Conservation (phyloP, 2,797 vertebrate genomes). For the Anas capensis region DNA sequence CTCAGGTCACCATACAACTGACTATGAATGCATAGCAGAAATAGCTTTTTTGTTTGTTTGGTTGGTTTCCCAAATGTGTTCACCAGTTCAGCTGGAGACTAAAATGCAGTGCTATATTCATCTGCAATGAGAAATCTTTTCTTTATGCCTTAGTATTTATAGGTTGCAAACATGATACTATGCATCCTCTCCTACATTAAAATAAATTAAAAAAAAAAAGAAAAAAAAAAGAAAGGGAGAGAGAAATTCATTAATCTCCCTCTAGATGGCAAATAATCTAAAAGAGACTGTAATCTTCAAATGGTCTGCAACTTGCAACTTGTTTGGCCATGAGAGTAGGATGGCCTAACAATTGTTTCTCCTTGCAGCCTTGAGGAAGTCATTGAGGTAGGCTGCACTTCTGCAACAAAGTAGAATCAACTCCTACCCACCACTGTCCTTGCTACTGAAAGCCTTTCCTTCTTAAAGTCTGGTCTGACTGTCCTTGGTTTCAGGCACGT, state of each 20-base stretch:
- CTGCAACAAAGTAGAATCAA: background rate
- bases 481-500: background rate
- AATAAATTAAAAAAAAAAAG: background rate
- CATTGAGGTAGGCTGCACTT: background rate
- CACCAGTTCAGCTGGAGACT: background rate
- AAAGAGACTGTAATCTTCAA: background rate
- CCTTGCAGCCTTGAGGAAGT: background rate
- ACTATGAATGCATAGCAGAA: background rate
- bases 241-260: background rate
- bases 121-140: background rate
- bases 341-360: no score
- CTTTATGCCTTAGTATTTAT: background rate
- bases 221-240: background rate
- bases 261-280: background rate
- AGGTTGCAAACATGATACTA: background rate
- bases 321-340: background rate
- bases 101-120: background rate
- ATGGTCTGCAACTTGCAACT: background rate
- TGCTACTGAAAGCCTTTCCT: background rate
- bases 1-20: background rate
- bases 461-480: no score
- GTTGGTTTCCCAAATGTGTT: no score
- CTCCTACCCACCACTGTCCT: background rate
- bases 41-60: background rate
- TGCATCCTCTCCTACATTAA: background rate